Evolutionary conservation across 2,113 vertebrate genomes (phyloP).

Genomic region (Cavia aperea): DNA sequence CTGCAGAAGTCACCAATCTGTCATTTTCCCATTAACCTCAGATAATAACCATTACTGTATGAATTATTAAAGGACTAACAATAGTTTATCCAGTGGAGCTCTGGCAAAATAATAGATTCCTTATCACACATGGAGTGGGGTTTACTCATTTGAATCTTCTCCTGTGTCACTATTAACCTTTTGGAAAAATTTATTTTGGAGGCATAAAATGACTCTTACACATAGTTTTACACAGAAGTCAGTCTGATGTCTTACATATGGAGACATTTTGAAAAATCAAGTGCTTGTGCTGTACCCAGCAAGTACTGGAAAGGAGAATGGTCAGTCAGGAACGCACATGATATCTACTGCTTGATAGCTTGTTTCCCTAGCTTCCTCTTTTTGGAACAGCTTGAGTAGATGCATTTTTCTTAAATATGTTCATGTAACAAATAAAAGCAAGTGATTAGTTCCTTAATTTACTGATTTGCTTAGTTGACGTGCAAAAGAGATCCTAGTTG

Average conservation of each 20-base stretch:
- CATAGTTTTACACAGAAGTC: background rate
- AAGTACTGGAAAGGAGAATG: background rate
- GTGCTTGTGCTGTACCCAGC: background rate
- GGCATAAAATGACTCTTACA: constrained; percentile 2
- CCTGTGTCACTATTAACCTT: background rate
- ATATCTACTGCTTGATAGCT: background rate
- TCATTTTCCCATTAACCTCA: background rate
- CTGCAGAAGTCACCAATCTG: background rate
- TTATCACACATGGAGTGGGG: background rate
- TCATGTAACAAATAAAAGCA: background rate
- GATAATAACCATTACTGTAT: background rate
- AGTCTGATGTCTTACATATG: background rate
- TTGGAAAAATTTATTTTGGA: background rate
- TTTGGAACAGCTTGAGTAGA: background rate
- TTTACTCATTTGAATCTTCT: background rate
- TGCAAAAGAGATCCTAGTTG: background rate
- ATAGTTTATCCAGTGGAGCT: background rate
- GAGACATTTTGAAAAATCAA: background rate
- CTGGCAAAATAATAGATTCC: background rate
- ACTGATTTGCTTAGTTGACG: background rate
- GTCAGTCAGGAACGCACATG: background rate
- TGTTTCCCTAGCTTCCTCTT: background rate
- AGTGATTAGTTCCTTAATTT: background rate
- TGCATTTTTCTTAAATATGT: background rate
- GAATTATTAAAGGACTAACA: background rate